These are phyloP conservation scores for Ypsolopha scabrella DNA, from an alignment of 2,888 invertebrate species.

Conservation along the genomic window DNA sequence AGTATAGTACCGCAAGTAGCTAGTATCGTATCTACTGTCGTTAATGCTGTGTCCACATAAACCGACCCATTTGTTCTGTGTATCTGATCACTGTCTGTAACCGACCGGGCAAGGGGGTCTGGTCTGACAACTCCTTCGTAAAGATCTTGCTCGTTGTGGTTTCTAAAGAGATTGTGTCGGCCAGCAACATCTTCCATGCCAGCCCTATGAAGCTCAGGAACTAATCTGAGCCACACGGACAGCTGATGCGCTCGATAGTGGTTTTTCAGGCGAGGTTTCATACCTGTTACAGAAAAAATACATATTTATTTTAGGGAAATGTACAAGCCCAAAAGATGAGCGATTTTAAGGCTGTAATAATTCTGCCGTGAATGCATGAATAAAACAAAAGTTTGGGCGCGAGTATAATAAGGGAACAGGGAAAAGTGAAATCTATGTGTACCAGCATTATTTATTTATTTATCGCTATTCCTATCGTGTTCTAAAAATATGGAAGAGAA, in stretches of 20 bases:
- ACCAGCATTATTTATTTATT: too few species aligned
- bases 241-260: constrained; percentile 96
- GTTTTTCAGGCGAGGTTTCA: constrained; percentile 91
- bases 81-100: constrained; percentile 71
- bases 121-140: constrained; percentile 92
- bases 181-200: constrained; percentile 92
- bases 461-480: too few species aligned
- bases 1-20: constrained; percentile 78
- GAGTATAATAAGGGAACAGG: too few species aligned
- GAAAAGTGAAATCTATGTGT: too few species aligned
- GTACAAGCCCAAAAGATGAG: too few species aligned
- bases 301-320: not conserved
- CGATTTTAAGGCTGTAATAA: too few species aligned
- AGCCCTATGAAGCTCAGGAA: constrained; percentile 90
- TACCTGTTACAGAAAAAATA: constrained; percentile 72
- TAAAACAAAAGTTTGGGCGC: too few species aligned
- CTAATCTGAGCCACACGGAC: constrained; percentile 93
- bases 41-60: constrained; percentile 72
- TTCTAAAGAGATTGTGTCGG: constrained; percentile 88
- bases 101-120: constrained; percentile 79
- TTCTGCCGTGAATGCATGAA: too few species aligned
- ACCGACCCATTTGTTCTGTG: constrained; percentile 61
- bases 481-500: too few species aligned
- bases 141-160: constrained; percentile 88
- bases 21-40: constrained; percentile 77